Percentiles rank a stretch among this genome's conserved stretches.
Evolutionary conservation across 2,888 invertebrate genomes (phyloP).

Genomic region (Leuctra nigra): DNA sequence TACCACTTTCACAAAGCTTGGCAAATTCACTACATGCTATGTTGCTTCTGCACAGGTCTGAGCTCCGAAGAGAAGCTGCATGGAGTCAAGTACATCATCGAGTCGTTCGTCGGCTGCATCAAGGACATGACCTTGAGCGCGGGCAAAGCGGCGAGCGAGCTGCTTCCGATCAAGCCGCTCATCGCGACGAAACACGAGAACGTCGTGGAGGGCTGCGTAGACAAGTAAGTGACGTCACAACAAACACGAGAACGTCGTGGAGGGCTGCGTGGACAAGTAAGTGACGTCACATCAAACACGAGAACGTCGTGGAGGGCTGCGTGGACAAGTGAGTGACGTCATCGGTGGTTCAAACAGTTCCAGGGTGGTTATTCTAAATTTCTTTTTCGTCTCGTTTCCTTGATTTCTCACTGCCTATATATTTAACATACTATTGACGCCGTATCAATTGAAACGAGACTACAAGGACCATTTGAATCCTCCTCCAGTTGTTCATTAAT

Average conservation of each 20-base stretch:
- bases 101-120: constrained; percentile 88
- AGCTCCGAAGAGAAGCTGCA: constrained; percentile 84
- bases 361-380: no score
- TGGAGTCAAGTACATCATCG: constrained; percentile 87
- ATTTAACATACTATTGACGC: no score
- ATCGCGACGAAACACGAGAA: constrained; percentile 86
- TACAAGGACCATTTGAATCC: no score
- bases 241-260: constrained; percentile 82
- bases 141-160: constrained; percentile 77
- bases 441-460: no score
- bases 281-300: constrained; percentile 77
- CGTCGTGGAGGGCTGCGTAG: constrained; percentile 80
- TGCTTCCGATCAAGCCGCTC: constrained; percentile 71
- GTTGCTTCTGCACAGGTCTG: constrained; percentile 50
- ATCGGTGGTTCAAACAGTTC: no score
- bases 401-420: no score
- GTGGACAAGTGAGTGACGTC: constrained; percentile 62
- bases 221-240: constrained; percentile 61
- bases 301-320: constrained; percentile 86
- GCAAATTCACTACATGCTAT: background rate
- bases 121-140: constrained; percentile 80
- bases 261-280: constrained; percentile 76
- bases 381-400: no score
- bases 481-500: no score
- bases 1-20: background rate